These are phyloP conservation scores for Meteorus sp. DNA, from an alignment of 1,140 invertebrate species.

Conservation along the genomic window DNA sequence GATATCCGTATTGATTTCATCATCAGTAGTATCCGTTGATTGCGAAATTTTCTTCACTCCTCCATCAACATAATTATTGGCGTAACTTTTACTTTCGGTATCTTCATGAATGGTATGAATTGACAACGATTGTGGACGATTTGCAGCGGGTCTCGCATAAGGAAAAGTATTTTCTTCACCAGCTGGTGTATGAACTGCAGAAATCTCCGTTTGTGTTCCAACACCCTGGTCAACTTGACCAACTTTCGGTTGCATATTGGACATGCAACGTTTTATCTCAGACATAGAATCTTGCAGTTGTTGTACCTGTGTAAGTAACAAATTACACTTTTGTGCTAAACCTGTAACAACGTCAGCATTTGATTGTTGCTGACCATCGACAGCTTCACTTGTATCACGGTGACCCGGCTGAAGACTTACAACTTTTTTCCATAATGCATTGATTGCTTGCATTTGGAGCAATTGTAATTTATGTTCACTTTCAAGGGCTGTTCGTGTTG, in stretches of 20 bases:
- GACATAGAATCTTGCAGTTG: conserved; percentile 76
- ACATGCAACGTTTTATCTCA: conserved; percentile 72
- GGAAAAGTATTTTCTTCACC: conserved; percentile 54
- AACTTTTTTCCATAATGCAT: conserved; percentile 87
- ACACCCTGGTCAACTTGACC: conserved; percentile 59
- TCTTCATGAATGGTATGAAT: conserved; percentile 54
- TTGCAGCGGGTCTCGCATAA: conserved; percentile 37
- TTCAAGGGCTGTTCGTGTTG: conserved; percentile 78
- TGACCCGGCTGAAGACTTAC: conserved; percentile 65
- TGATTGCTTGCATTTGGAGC: conserved; percentile 87
- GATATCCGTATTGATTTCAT: conserved; percentile 53
- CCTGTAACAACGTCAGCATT: conserved; percentile 61
- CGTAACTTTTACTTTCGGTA: conserved; percentile 45
- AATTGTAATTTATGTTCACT: conserved; percentile 84
- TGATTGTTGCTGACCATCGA: conserved; percentile 46
- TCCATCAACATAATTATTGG: conserved; percentile 40
- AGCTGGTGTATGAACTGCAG: conserved; percentile 71
- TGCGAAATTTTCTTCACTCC: conserved; percentile 50
- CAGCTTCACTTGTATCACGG: conserved; percentile 36
- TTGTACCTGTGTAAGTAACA: conserved; percentile 56
- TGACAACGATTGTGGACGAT: conserved; percentile 49
- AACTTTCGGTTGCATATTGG: conserved; percentile 57
- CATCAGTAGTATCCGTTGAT: conserved; percentile 52
- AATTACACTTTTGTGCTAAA: conserved; percentile 62
- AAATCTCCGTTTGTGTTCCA: conserved; percentile 77